Percentiles rank a stretch among this genome's conserved stretches.
Conservation (phyloP, 2,888 invertebrate species). For the Rhingia campestris region DNA sequence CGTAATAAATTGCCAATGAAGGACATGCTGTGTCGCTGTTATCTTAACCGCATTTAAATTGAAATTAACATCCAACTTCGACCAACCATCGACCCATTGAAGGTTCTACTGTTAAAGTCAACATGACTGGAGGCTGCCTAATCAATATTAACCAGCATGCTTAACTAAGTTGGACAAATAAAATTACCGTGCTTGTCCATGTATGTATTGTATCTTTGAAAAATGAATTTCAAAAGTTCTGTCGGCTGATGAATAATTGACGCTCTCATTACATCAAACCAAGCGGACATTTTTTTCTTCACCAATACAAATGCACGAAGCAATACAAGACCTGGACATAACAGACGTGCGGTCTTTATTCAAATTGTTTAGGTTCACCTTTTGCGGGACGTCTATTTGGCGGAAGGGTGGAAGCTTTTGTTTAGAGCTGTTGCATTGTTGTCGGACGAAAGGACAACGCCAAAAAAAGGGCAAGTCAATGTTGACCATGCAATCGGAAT, state of each 20-base stretch:
- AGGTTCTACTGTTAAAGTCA: too few species aligned
- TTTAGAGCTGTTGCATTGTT: slow-evolving; percentile 28
- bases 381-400: slow-evolving; percentile 9
- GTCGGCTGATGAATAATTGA: too few species aligned
- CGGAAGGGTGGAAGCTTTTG: neutral
- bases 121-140: too few species aligned
- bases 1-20: slow-evolving; percentile 4
- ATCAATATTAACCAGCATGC: too few species aligned
- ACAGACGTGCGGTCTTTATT: slow-evolving; percentile 15
- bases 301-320: too few species aligned
- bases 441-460: neutral
- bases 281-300: too few species aligned
- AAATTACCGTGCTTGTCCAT: too few species aligned
- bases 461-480: slow-evolving; percentile 22
- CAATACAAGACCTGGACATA: neutral
- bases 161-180: too few species aligned
- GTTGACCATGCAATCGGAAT: slow-evolving; percentile 32
- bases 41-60: slow-evolving; percentile 44
- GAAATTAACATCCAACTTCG: slow-evolving; percentile 26
- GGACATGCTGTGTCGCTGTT: slow-evolving; percentile 14
- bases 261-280: too few species aligned
- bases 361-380: slow-evolving; percentile 37
- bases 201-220: too few species aligned
- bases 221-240: too few species aligned
- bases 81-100: neutral